Base-by-base conservation (phyloP, 2,888 invertebrate species). In the Orchesellides sinensis region DNA sequence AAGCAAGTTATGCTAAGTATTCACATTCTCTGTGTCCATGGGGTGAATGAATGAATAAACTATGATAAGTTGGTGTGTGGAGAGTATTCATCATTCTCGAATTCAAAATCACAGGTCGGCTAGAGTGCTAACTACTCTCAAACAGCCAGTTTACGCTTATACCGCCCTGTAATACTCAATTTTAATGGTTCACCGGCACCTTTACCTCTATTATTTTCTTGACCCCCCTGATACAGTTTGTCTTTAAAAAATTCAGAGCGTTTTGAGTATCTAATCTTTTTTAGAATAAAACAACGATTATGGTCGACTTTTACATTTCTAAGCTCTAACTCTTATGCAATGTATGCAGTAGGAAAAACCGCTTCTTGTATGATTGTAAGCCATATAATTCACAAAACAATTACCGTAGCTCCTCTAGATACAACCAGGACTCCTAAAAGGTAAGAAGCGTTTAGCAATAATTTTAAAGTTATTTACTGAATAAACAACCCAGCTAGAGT, bases 81-180 rank as follows among this genome's bases (percentile, higher is more conserved):
- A 87, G 78, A 85, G 77, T 83, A 85, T 85, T 85, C 84, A 85
- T 84, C 83, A 84, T 85, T 86, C 86, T 87, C 85, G 85, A 85
- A 85, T 86, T 85, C 72, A 72, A 86, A 86, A 87, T 87, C 86
- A 87, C 81, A 87, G 87, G 86, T 84, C 87, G 87, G 86, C 83
- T 61, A 63, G 68, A 85, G 85, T 85, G 84, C 85, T 85, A 86
- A 87, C 84, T 85, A 85, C 84, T 86, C 79, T 78, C 77, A 87
- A 87, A 85, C 84, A 83, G 79, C 70, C 83, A 74, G 77, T 82
- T 84, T 83, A 69, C 68, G 68, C 56, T 65, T 68, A 66, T 63
- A 80, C 85, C 87, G 85, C 87, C 85, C 84, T 85, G 70, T 85
- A 84, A 85, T 84, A 86, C 81, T 83, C 80, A 72, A 59, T 72